Evolutionary conservation across 1,140 invertebrate species (phyloP).

Genomic region (Sinella curviseta): DNA sequence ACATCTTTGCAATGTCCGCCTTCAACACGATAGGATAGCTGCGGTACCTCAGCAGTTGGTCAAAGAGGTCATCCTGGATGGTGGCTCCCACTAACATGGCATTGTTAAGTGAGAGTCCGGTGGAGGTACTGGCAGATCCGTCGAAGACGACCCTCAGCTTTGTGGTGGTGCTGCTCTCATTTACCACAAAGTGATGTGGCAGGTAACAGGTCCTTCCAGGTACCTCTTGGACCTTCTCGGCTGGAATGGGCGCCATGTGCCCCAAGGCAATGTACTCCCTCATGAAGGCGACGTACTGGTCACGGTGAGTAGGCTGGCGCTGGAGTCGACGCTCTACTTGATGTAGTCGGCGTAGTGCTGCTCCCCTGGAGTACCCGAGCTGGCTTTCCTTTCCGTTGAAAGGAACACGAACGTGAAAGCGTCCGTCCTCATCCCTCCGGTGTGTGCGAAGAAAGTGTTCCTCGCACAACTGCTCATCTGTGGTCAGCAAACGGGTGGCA

Average conservation of each 20-base stretch:
- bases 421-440: not conserved
- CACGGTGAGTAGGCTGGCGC: not conserved
- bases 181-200: conserved; percentile 52
- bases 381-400: not conserved
- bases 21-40: conserved; percentile 52
- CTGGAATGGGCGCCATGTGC: conserved; percentile 54
- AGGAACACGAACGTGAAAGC: not conserved
- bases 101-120: conserved; percentile 54
- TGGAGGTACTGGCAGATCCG: conserved; percentile 51
- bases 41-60: conserved; percentile 55
- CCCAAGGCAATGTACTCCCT: conserved; percentile 51
- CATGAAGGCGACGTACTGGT: conserved; percentile 50
- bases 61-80: conserved; percentile 53
- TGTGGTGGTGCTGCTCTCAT: conserved; percentile 48
- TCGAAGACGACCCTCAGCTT: conserved; percentile 55
- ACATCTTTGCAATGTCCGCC: conserved; percentile 52
- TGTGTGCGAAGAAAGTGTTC: not conserved
- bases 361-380: not conserved
- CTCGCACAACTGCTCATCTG: not conserved
- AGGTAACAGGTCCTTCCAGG: conserved; percentile 45
- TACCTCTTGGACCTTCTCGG: not conserved
- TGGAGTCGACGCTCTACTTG: not conserved
- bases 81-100: conserved; percentile 51
- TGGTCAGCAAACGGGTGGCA: not conserved
- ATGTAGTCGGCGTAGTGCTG: not conserved